Evolutionary conservation across 2,113 vertebrate genomes (phyloP).

Genomic region (Pyrgilauda ruficollis): DNA sequence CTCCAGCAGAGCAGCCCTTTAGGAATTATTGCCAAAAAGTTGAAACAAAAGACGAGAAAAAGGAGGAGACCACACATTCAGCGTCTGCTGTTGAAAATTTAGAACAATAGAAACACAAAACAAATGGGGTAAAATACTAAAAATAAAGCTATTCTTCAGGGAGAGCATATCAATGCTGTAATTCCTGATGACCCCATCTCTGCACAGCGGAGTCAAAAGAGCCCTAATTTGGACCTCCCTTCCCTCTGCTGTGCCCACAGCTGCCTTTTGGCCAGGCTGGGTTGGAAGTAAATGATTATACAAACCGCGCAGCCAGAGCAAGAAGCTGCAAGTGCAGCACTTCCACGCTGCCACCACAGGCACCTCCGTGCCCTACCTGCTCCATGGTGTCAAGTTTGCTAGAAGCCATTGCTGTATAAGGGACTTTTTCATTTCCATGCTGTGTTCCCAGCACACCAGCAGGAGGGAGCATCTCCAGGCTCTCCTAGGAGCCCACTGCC

Average conservation of each 20-base stretch:
- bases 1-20: background rate
- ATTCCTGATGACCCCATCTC: background rate
- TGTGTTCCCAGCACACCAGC: background rate
- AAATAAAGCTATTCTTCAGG: background rate
- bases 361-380: background rate
- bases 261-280: background rate
- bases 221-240: background rate
- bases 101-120: background rate
- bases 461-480: background rate
- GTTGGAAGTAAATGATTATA: background rate
- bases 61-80: background rate
- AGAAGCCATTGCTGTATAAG: background rate
- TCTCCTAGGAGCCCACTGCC: background rate
- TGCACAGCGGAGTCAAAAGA: background rate
- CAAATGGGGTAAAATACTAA: background rate
- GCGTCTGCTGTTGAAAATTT: background rate
- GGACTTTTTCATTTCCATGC: fast-evolving
- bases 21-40: background rate
- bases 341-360: background rate
- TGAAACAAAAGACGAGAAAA: background rate
- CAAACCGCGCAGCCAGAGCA: background rate
- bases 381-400: background rate
- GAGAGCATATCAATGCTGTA: background rate
- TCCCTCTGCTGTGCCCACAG: background rate
- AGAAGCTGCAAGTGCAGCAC: background rate